Evolutionary conservation across 1,140 invertebrate species (phyloP).

Genomic region (Stegodyphus mimosarum): DNA sequence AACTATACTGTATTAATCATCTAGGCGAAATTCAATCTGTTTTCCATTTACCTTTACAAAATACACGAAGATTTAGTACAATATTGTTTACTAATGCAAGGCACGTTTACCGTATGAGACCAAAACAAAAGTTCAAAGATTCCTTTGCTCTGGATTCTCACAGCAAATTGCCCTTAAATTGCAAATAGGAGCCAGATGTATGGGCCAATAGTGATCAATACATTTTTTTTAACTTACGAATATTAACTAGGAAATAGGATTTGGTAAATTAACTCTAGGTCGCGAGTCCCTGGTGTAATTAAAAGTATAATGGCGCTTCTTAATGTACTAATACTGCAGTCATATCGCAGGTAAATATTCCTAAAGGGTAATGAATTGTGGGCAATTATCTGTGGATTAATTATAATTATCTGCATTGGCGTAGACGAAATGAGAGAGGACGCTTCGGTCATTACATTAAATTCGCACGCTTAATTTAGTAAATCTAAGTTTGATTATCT

Average conservation of each 20-base stretch:
- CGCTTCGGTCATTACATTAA: constrained; percentile 46
- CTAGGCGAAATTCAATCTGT: too few species aligned
- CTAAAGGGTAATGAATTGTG: constrained; percentile 50
- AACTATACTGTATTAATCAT: too few species aligned
- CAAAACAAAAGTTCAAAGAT: too few species aligned
- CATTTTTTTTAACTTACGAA: neutral
- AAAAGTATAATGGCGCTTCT: constrained; percentile 56
- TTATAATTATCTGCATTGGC: constrained; percentile 57
- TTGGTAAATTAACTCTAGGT: constrained; percentile 48
- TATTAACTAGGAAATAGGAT: constrained; percentile 54
- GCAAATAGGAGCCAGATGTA: too few species aligned
- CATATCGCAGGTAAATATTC: constrained; percentile 24
- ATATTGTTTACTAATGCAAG: too few species aligned
- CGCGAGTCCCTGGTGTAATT: constrained; percentile 50
- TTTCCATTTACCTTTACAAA: too few species aligned
- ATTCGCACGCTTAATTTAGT: constrained; percentile 59
- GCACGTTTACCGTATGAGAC: too few species aligned
- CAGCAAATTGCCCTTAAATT: too few species aligned
- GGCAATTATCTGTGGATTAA: constrained; percentile 57
- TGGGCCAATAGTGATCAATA: too few species aligned
- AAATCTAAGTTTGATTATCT: constrained; percentile 59
- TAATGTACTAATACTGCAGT: constrained; percentile 15
- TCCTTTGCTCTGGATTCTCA: too few species aligned
- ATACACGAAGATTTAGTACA: too few species aligned
- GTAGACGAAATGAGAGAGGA: constrained; percentile 31